Conservation (phyloP, 2,113 vertebrate species). For the Rhinolophus sinicus region DNA sequence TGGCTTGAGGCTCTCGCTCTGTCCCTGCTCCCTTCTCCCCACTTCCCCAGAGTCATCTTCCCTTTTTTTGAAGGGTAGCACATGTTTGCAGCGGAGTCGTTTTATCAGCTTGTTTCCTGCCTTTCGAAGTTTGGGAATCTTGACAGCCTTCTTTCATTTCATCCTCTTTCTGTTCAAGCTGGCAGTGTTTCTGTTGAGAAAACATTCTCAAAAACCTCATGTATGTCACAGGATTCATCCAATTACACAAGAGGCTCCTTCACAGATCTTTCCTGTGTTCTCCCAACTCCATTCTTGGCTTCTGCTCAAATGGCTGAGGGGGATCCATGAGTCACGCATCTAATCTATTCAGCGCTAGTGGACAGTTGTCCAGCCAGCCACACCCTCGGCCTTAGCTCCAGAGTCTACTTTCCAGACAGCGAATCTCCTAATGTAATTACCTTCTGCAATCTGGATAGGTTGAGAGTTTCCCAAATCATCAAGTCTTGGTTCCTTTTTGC, state of each 20-base stretch:
- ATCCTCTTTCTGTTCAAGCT: neutral
- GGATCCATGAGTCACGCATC: neutral
- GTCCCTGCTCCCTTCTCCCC: neutral
- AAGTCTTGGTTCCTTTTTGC: neutral
- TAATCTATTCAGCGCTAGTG: neutral
- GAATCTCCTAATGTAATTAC: neutral
- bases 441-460: neutral
- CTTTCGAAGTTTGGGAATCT: neutral
- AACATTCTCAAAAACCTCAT: neutral
- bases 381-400: neutral
- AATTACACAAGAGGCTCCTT: neutral
- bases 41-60: neutral
- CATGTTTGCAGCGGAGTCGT: neutral
- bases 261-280: neutral
- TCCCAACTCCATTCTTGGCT: neutral
- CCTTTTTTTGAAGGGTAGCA: neutral
- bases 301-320: neutral
- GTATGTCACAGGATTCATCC: neutral
- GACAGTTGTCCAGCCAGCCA: neutral
- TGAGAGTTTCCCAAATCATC: neutral
- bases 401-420: neutral
- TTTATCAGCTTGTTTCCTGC: neutral
- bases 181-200: neutral
- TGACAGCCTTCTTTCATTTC: neutral
- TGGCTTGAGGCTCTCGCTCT: neutral